phyloP scores from a whole-genome alignment of 2,797 vertebrate genomes.

The Enteromius afrohamiltoni region DNA sequence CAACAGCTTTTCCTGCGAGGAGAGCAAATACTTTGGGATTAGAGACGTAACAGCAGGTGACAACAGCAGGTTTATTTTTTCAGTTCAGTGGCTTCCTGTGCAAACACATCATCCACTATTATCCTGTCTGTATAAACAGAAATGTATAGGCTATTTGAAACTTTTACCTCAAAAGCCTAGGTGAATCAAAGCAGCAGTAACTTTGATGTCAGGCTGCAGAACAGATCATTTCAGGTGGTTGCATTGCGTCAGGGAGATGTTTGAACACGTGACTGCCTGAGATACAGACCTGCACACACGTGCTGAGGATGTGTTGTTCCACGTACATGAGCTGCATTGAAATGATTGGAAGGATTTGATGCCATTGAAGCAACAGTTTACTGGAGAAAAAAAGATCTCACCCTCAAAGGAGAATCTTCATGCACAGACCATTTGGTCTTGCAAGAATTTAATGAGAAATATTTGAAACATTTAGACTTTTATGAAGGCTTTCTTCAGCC shows the following conservation, averaged over 20 bases:
- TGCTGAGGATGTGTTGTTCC: conserved; percentile 8
- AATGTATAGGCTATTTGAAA: not conserved
- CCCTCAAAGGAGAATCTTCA: not conserved
- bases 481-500: not conserved
- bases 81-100: conserved; percentile 26
- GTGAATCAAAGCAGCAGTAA: not conserved
- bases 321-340: not conserved
- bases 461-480: not conserved
- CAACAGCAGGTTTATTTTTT: conserved; percentile 30
- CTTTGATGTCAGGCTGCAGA: conserved; percentile 18
- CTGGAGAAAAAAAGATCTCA: not conserved
- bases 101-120: conserved; percentile 5
- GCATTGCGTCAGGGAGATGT: not conserved
- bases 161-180: not conserved
- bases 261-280: conserved; percentile 1
- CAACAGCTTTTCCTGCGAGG: not conserved
- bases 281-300: not conserved
- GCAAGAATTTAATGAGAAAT: not conserved
- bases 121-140: not conserved
- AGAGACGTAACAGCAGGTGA: conserved; percentile 36
- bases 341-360: not conserved
- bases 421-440: too few species aligned
- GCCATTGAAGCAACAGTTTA: not conserved
- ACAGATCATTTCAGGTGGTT: conserved; percentile 3
- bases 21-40: conserved; percentile 13